Conservation (phyloP, 30 jellyfish, hydroid and myxozoan species). For the Aurelia sp. region DNA sequence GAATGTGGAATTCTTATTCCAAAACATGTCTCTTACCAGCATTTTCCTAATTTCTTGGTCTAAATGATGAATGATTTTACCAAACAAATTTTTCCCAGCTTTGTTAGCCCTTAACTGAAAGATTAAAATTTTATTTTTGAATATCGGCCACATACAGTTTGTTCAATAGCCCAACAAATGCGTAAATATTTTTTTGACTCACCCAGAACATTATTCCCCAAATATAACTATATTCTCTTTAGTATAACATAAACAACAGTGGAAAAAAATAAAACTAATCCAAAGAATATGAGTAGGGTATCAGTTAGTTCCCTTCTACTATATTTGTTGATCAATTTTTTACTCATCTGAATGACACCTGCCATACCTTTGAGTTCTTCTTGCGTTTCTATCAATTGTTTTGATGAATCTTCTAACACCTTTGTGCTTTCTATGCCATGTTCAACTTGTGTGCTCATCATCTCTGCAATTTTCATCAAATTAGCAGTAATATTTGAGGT, state of each 20-base stretch:
- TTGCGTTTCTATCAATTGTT: slow-evolving; percentile 79
- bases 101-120: no score
- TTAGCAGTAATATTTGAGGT: slow-evolving; percentile 80
- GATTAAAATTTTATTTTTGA: no score
- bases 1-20: no score
- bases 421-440: slow-evolving; percentile 83
- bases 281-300: slow-evolving; percentile 85
- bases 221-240: slow-evolving; percentile 65
- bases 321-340: slow-evolving; percentile 84
- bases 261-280: slow-evolving; percentile 81
- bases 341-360: slow-evolving; percentile 85
- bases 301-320: slow-evolving; percentile 90
- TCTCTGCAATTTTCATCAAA: slow-evolving; percentile 76
- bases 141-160: no score
- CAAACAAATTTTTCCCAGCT: no score
- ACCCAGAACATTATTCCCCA: no score
- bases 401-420: slow-evolving; percentile 81
- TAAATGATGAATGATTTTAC: no score
- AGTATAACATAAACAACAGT: slow-evolving; percentile 88
- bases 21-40: no score
- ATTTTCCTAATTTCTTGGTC: no score
- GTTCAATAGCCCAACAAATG: no score
- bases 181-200: no score
- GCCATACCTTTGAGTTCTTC: slow-evolving; percentile 92
- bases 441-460: slow-evolving; percentile 91